Base-by-base conservation (phyloP, 2,888 invertebrate species). In the Drosophila fungiperda region DNA sequence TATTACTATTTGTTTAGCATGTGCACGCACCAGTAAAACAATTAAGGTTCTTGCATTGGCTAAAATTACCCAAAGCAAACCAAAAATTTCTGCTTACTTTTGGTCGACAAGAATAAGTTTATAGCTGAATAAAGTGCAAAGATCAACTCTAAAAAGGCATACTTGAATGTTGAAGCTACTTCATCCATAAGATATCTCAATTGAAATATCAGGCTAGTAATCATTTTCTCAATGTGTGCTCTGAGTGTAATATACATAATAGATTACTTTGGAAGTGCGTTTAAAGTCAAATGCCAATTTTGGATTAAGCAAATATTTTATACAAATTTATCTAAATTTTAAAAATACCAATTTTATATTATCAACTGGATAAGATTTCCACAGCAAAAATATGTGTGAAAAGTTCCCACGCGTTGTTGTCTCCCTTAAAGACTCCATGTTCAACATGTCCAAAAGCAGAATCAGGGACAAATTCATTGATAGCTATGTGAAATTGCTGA, bases 331-430 rank as follows among this genome's bases (percentile, higher is more conserved):
- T 45, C 23, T 2, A 45, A 23, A 45, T 15, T 45, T 23, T 15
- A 8, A 15, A 45, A 20, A 20, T 2, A 42, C n/a, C 0, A 5
- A 9, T 12, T 20, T 45, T 20, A 20, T 20, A 15, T 20, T 1
- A 20, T 15, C 12, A 20, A 45, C 20, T 23, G 7, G 15, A 8
- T 7, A 15, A 45, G 8, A 23, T 29, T 38, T 26, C 12, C 12
- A 20, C 20, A 15, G 20, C n/a, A 50, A 11, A 49, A 17, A 36
- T 11, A 80, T 80, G 82, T 50, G 38, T 52, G 65, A 74, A 1
- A 80, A 74, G 52, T 17, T 65, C 3, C 88, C 87, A 48, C 82
- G 76, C 3, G 90, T 89, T 7, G 48, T 87, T 50, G 78, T 90
- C 26, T 57, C 78, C 12, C 59, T 87, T 0, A 74, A 78, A 6